A percentile compares a stretch with the other conserved stretches of the same genome.
Evolutionary conservation across 2,113 vertebrate species (phyloP).

Genomic region (Cynopterus brachyotis): DNA sequence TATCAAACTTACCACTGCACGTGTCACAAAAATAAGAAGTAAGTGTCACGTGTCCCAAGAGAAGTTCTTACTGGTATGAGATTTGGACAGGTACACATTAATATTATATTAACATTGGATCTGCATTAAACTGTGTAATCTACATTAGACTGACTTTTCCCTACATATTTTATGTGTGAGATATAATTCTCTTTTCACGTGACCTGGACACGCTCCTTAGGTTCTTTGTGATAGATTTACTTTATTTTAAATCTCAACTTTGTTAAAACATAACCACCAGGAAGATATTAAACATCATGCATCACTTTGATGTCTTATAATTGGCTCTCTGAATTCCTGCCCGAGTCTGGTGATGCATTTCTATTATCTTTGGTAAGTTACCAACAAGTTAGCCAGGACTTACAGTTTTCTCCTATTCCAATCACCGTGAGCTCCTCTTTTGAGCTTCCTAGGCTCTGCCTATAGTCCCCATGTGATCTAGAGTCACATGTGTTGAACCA

Average conservation of each 20-base stretch:
- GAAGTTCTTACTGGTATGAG: not conserved
- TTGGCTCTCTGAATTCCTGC: conserved; percentile 73
- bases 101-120: not conserved
- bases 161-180: not conserved
- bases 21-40: not conserved
- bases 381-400: conserved; percentile 73
- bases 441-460: conserved; percentile 63
- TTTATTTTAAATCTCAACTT: conserved; percentile 12
- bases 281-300: conserved; percentile 50
- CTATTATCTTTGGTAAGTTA: conserved; percentile 73
- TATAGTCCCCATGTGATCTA: conserved; percentile 25
- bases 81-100: not conserved
- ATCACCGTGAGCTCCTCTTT: conserved; percentile 59
- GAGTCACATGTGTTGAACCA: conserved; percentile 15
- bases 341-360: conserved; percentile 57
- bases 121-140: not conserved
- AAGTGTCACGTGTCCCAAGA: not conserved
- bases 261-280: not conserved
- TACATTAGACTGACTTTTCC: not conserved
- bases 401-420: conserved; percentile 69
- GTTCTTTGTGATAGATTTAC: not conserved
- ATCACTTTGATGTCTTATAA: conserved; percentile 65
- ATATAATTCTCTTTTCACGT: not conserved
- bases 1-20: not conserved
- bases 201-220: not conserved